Conservation (phyloP, 2,888 invertebrate species). For the Dichetophora obliterata region DNA sequence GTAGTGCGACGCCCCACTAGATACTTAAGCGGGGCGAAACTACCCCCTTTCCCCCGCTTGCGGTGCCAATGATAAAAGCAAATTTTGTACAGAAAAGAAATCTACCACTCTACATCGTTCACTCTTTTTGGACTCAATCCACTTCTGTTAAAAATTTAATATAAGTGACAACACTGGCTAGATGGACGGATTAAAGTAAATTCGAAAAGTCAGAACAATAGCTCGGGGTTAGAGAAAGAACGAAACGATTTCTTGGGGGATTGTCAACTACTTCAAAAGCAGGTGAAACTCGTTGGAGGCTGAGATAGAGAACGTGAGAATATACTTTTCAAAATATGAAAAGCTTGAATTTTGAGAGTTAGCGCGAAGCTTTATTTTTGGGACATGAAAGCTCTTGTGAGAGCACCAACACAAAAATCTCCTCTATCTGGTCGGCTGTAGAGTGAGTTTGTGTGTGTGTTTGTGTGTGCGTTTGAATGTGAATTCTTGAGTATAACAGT, state of each 20-base stretch:
- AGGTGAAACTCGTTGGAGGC: not conserved
- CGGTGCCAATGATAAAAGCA: no score
- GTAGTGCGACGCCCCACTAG: no score
- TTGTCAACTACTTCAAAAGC: not conserved
- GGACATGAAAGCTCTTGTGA: not conserved
- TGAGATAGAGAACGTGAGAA: not conserved
- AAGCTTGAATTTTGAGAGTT: not conserved
- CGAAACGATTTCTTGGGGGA: not conserved
- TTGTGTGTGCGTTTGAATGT: not conserved
- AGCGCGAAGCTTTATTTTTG: not conserved
- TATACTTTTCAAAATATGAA: not conserved
- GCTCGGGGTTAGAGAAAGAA: not conserved
- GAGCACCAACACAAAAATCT: not conserved
- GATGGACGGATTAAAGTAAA: not conserved
- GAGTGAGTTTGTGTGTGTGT: not conserved
- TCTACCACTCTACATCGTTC: no score
- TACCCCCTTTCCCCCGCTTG: no score
- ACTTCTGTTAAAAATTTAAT: no score
- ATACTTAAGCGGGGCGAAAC: no score
- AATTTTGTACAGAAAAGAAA: no score
- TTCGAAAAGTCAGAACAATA: not conserved
- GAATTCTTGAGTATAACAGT: constrained; percentile 15
- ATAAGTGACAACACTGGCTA: no score
- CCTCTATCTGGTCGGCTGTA: no score
- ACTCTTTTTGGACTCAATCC: no score